These are phyloP conservation scores for Scomber japonicus DNA, from an alignment of 2,113 vertebrate species.

Conservation along the genomic window DNA sequence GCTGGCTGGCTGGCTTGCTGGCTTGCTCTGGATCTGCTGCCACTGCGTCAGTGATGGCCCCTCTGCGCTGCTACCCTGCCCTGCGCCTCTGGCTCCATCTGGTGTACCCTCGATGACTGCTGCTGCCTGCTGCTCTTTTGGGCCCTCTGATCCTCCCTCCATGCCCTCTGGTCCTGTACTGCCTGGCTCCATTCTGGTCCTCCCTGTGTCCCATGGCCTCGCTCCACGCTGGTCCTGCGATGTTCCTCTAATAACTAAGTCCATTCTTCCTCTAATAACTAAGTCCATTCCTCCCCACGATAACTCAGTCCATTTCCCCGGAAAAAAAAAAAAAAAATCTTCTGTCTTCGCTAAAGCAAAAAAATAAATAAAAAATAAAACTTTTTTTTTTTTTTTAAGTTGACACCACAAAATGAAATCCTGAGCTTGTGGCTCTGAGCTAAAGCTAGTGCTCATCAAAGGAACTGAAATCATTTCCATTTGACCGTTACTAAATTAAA, in stretches of 20 bases:
- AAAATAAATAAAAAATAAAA: not conserved
- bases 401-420: not conserved
- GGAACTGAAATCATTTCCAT: no score
- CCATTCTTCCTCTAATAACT: conserved; percentile 70
- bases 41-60: conserved; percentile 64
- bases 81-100: conserved; percentile 75
- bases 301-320: conserved; percentile 50
- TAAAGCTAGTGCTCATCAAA: not conserved
- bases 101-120: conserved; percentile 67
- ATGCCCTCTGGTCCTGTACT: conserved; percentile 62
- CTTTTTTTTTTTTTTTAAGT: no score
- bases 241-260: conserved; percentile 78
- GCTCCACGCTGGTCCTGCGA: conserved; percentile 58
- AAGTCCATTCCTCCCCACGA: conserved; percentile 69
- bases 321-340: conserved; percentile 47
- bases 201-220: conserved; percentile 50
- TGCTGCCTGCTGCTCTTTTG: conserved; percentile 51
- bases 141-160: conserved; percentile 70
- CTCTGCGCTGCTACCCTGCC: conserved; percentile 76
- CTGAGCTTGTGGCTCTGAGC: not conserved
- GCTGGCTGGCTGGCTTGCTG: conserved; percentile 49
- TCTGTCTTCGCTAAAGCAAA: conserved; percentile 34
- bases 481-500: no score
- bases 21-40: conserved; percentile 61
- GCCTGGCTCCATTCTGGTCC: conserved; percentile 58